These are phyloP conservation scores for Eleutherodactylus coqui DNA, from an alignment of 2,797 vertebrate species.

Conservation along the genomic window DNA sequence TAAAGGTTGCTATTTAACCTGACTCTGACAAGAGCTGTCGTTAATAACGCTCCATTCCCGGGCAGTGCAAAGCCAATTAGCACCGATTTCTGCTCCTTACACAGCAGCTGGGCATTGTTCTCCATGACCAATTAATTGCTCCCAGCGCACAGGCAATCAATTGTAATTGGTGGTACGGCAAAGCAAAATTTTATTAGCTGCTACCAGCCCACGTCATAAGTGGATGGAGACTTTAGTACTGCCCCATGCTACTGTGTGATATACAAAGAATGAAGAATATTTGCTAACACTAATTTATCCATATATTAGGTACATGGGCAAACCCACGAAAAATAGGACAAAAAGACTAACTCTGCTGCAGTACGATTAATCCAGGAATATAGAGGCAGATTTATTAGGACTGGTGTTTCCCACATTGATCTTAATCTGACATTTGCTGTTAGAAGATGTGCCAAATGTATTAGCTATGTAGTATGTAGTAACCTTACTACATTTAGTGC, in stretches of 20 bases:
- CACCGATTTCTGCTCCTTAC: slow-evolving; percentile 78
- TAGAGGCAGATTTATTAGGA: too few species aligned
- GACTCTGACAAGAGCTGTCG: slow-evolving; percentile 62
- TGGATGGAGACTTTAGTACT: slow-evolving; percentile 18
- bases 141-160: slow-evolving; percentile 68
- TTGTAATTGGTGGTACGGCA: slow-evolving; percentile 66
- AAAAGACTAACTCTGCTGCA: too few species aligned
- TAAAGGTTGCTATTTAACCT: slow-evolving; percentile 52
- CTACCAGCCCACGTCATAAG: slow-evolving; percentile 48
- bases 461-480: too few species aligned
- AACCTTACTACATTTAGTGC: too few species aligned
- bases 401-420: too few species aligned
- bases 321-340: neutral
- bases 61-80: slow-evolving; percentile 77
- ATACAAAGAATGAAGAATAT: neutral
- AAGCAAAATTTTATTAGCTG: slow-evolving; percentile 56
- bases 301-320: neutral
- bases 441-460: too few species aligned
- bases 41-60: slow-evolving; percentile 68
- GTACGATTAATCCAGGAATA: too few species aligned
- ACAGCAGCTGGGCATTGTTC: slow-evolving; percentile 74
- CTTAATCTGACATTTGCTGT: too few species aligned
- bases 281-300: neutral
- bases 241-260: neutral
- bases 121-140: slow-evolving; percentile 75